These are phyloP conservation scores for Pachycephala philippinensis DNA, from an alignment of 2,113 vertebrate genomes.

Conservation along the genomic window DNA sequence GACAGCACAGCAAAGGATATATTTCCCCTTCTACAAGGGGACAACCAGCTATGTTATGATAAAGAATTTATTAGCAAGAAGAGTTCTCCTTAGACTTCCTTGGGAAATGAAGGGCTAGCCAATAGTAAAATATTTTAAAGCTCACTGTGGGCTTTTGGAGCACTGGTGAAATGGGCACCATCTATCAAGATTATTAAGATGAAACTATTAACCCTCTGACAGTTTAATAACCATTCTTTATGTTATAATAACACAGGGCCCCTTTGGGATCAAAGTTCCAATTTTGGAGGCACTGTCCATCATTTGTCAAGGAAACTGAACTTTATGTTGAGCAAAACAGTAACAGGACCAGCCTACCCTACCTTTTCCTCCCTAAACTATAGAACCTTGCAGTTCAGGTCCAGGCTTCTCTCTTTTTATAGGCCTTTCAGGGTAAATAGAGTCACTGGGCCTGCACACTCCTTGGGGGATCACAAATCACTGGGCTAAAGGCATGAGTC, in stretches of 20 bases:
- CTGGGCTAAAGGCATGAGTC: not conserved
- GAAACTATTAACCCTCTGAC: conserved; percentile 78
- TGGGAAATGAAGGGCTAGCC: conserved; percentile 57
- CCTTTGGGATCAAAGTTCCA: conserved; percentile 76
- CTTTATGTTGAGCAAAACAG: conserved; percentile 64
- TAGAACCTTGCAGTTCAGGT: not conserved
- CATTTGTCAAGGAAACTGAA: conserved; percentile 71
- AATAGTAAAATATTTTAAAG: conserved; percentile 69
- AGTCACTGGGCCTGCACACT: not conserved
- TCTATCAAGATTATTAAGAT: conserved; percentile 83
- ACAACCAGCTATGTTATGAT: conserved; percentile 58
- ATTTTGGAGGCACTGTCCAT: conserved; percentile 75
- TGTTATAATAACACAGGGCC: conserved; percentile 80
- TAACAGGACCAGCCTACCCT: not conserved
- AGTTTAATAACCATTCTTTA: conserved; percentile 85
- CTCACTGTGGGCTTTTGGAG: conserved; percentile 52
- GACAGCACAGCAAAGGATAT: conserved; percentile 36
- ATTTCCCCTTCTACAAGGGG: conserved; percentile 23
- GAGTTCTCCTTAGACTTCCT: conserved; percentile 46
- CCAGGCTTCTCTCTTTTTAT: not conserved
- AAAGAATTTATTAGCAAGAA: conserved; percentile 66
- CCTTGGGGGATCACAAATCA: not conserved
- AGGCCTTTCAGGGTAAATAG: not conserved
- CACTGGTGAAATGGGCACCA: conserved; percentile 60
- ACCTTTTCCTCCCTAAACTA: not conserved